phyloP scores from a whole-genome alignment of 2,113 vertebrate genomes.

The Bagarius yarrelli region DNA sequence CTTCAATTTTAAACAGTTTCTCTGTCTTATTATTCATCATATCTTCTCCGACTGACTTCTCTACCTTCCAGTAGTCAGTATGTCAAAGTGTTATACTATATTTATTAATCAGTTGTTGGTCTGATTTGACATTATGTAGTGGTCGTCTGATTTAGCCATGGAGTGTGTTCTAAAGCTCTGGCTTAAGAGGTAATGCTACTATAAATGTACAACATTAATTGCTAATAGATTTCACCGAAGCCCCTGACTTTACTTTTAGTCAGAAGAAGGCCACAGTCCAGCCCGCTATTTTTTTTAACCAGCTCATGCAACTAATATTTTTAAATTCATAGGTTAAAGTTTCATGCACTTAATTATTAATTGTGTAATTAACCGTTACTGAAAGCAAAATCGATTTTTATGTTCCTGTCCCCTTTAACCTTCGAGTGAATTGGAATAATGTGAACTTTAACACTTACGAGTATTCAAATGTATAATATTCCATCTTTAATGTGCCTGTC shows the following conservation, averaged over 20 bases:
- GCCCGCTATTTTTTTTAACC: neutral
- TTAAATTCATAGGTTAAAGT: neutral
- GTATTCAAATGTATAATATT: slow-evolving; percentile 4
- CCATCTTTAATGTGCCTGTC: neutral
- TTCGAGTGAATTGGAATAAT: slow-evolving; percentile 9
- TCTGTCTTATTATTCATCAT: neutral
- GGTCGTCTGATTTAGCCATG: neutral
- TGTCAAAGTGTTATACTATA: too few relatives aligned
- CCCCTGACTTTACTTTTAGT: neutral
- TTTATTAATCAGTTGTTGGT: neutral
- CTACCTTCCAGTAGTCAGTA: neutral
- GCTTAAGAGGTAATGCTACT: neutral
- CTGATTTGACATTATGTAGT: neutral
- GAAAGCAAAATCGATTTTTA: neutral
- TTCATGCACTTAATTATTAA: slow-evolving; percentile 3
- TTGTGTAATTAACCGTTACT: slow-evolving; percentile 2
- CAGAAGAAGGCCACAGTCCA: neutral
- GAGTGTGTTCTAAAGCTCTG: neutral
- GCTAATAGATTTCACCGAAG: neutral
- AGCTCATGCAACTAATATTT: neutral
- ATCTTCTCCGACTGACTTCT: neutral
- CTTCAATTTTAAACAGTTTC: neutral
- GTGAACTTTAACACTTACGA: slow-evolving; percentile 3
- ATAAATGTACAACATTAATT: neutral
- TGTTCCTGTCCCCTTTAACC: neutral